Evolutionary conservation across 2,797 vertebrate species (phyloP).

Genomic region (Brachyalestes nurse): DNA sequence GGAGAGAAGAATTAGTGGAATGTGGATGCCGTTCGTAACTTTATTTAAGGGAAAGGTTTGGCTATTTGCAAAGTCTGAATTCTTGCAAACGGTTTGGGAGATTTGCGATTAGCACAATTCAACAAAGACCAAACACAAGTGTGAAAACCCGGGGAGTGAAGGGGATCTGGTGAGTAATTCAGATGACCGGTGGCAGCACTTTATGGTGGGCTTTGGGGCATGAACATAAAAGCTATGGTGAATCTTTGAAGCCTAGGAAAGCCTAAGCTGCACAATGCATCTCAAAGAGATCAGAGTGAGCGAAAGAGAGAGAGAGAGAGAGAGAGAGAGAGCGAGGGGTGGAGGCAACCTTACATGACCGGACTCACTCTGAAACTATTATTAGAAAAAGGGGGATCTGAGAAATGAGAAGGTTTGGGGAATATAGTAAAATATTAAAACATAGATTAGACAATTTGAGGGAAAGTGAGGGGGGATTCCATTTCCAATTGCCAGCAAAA

Average conservation of each 20-base stretch:
- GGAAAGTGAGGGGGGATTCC: too few species aligned
- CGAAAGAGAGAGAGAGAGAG: not conserved
- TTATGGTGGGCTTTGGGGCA: not conserved
- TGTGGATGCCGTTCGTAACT: too few species aligned
- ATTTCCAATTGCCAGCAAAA: too few species aligned
- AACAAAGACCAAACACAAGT: not conserved
- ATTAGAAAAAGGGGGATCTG: not conserved
- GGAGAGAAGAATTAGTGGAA: not conserved
- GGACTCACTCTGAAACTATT: not conserved
- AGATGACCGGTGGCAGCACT: constrained; percentile 26
- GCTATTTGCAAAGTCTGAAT: too few species aligned
- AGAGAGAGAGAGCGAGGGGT: not conserved
- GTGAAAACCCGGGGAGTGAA: not conserved
- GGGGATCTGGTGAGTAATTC: constrained; percentile 14
- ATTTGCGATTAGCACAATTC: not conserved
- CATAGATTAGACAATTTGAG: too few species aligned
- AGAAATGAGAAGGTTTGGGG: not conserved
- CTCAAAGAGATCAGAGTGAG: constrained; percentile 35
- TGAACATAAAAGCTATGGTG: constrained; percentile 28
- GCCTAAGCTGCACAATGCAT: constrained; percentile 20
- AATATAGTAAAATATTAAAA: not conserved
- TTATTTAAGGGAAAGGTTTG: too few species aligned
- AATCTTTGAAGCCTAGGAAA: constrained; percentile 21
- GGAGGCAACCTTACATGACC: not conserved
- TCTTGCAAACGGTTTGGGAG: too few species aligned